Evolutionary conservation across 2,113 vertebrate species (phyloP), one percentile per base, ranked within the genome.

Genomic region (Pedionomus torquatus): DNA sequence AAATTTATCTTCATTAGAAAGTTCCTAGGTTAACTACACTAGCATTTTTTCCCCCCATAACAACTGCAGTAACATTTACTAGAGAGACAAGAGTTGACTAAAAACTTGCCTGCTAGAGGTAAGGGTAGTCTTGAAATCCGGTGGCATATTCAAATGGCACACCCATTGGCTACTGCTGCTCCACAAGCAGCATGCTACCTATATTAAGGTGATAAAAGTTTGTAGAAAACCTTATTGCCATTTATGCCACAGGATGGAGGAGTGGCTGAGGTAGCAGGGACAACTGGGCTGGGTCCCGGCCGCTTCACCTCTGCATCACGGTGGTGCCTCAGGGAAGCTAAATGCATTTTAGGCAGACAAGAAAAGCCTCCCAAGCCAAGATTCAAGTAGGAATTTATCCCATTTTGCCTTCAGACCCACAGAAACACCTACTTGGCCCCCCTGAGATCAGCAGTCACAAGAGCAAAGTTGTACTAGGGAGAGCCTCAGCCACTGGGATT

Each of bases 11-110:
- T 83, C 17, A 52, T 41, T 24, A 69, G n/a, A 87, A 70, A 90
- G 69, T 12, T 72, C 16, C 24, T 60, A 46, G 30, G 16, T 48
- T 71, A 87, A 89, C 58, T 43, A 76, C 20, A 37, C 7, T 4
- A 58, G n/a, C 13, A 4, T 51, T 31, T 21, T 11, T 5, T 2
- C 8, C 7, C 17, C 13, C 9, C 7, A 2, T 10, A 14, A 74
- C 39, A 86, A 66, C 28, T 51, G 31, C 33, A 83, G 30, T n/a
- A 71, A 41, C 17, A 30, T 63, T 81, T 81, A 77, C 24, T n/a
- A 78, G 18, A 57, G 33, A 84, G 51, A 66, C 23, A 35, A 43
- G 20, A 79, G 23, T 0, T 5, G 21, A 70, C 65, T 17, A 89
- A 60, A 82, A 70, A 68, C 49, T 26, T 44, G n/a, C 26, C 43